phyloP scores from a whole-genome alignment of 2,888 invertebrate genomes.

The Rhingia rostrata region DNA sequence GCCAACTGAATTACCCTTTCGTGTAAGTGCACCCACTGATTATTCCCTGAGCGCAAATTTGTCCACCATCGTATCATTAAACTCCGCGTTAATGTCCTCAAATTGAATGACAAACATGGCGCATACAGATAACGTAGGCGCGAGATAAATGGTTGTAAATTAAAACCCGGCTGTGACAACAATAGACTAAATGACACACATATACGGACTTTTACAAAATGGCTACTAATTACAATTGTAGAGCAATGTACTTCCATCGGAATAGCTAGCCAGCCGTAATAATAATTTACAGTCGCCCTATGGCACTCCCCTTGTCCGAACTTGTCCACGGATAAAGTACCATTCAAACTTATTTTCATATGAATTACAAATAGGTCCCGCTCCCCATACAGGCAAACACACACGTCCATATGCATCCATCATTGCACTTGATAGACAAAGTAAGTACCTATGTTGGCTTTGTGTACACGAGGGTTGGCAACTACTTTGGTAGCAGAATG shows the following conservation, averaged over 20 bases:
- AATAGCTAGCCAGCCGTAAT: constrained; percentile 49
- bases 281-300: constrained; percentile 57
- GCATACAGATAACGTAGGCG: constrained; percentile 52
- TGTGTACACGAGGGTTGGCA: constrained; percentile 42
- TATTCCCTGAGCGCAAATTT: background rate
- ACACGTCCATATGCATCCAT: constrained; percentile 38
- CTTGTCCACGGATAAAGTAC: constrained; percentile 60
- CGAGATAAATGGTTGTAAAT: constrained; percentile 52
- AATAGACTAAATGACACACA: constrained; percentile 16
- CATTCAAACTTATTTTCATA: constrained; percentile 58
- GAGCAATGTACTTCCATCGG: constrained; percentile 25
- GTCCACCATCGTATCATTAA: constrained; percentile 36
- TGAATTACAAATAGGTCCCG: constrained; percentile 68
- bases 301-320: constrained; percentile 59
- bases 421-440: constrained; percentile 56
- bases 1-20: background rate
- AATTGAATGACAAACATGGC: constrained; percentile 57
- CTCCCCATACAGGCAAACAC: constrained; percentile 24
- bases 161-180: constrained; percentile 43
- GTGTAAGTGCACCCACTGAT: constrained; percentile 16
- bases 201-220: constrained; percentile 45
- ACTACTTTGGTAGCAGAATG: constrained; percentile 60
- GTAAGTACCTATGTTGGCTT: constrained; percentile 35
- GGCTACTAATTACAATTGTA: constrained; percentile 68
- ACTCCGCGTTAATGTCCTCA: constrained; percentile 59